These are phyloP conservation scores for Synaphobranchus kaupii DNA, from an alignment of 2,797 vertebrate genomes.

Conservation along the genomic window DNA sequence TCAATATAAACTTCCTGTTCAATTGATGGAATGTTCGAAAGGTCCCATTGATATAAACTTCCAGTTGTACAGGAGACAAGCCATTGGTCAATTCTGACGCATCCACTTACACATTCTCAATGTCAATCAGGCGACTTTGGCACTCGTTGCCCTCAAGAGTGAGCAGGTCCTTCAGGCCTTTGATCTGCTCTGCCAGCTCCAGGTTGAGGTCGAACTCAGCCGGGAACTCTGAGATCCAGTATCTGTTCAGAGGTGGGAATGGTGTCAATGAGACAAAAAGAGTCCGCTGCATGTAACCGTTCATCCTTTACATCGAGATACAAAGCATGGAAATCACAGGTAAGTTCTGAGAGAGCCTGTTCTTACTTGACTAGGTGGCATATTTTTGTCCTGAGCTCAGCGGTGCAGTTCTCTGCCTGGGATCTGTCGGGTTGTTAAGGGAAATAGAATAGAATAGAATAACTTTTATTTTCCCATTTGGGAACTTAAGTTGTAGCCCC, in stretches of 20 bases:
- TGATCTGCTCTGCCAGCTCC: slow-evolving; percentile 86
- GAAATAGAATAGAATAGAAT: no score
- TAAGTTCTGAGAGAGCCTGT: not conserved
- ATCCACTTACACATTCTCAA: slow-evolving; percentile 86
- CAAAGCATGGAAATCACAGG: not conserved
- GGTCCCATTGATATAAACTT: not conserved
- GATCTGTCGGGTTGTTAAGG: slow-evolving; percentile 69
- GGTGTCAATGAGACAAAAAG: not conserved
- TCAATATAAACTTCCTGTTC: no score
- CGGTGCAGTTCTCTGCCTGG: slow-evolving; percentile 66
- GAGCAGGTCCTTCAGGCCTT: slow-evolving; percentile 84
- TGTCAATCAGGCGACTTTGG: slow-evolving; percentile 87
- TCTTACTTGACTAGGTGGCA: slow-evolving; percentile 85
- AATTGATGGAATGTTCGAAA: no score
- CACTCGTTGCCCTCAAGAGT: slow-evolving; percentile 78
- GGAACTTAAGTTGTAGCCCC: no score
- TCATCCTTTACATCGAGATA: not conserved
- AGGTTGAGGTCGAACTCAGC: slow-evolving; percentile 89
- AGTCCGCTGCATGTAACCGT: not conserved
- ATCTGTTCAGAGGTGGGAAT: slow-evolving; percentile 62
- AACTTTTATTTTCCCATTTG: no score
- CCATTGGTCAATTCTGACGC: no score
- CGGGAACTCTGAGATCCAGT: slow-evolving; percentile 90
- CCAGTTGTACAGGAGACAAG: not conserved
- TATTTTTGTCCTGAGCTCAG: slow-evolving; percentile 67